Base-by-base conservation (phyloP, 2,888 invertebrate species). In the Rhopalosiphum nymphaeae region DNA sequence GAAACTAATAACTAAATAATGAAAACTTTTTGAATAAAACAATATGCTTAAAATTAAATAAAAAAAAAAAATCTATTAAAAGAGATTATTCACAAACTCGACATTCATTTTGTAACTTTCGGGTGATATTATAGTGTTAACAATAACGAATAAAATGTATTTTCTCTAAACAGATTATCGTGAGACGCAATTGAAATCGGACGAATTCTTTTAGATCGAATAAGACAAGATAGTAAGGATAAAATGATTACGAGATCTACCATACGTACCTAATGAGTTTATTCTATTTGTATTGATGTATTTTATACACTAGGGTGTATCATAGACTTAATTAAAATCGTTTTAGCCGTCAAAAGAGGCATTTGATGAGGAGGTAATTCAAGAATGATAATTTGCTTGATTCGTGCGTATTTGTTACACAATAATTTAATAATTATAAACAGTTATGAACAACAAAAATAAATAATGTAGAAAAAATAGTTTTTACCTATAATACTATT, bases 191-290 rank as follows among this genome's bases (percentile, higher is more conserved):
- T 90, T n/a, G 67, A 89, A 26, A 89, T 44, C 26, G 44, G 10
- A 53, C 26, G 44, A 85, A 26, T 44, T 85, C 25, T 44, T 89
- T 57, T 61, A n/a, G 11, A 21, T 90, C 10, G 61, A 10, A 21
- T 46, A 67, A 46, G n/a, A 89, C 1, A 89, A 44, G 10, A 25
- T 61, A 21, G 57, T 29, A 3, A 46, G 5, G 46, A 46, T 29
- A 61, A 89, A 89, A 89, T 44, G 44, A 89, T 61, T 61, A 57
- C 36, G 89, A 61, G 29, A 89, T 89, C 7, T 21, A 61, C 46
- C 10, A n/a, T 16, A 57, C 21, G 44, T 89, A 46, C 44, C 44
- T 46, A 89, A 89, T 89, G 44, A 89, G 44, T 61, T 89, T 61
- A n/a, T 0, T 16, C 16, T 53, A 7, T n/a, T 9, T 89, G 61